phyloP scores from a whole-genome alignment of 2,113 vertebrate species.

The Pygoscelis antarcticus region DNA sequence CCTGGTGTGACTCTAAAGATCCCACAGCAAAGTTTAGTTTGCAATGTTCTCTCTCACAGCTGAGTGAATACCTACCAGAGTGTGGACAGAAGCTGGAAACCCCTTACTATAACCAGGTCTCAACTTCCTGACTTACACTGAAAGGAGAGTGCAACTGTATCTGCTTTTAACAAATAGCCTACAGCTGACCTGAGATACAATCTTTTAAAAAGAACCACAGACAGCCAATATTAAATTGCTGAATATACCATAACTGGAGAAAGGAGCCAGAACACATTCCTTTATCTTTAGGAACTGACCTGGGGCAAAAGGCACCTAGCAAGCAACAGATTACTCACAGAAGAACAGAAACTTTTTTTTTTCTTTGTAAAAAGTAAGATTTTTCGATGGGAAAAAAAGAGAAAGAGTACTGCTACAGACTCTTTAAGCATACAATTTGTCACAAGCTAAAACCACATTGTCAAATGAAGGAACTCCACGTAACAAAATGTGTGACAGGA shows the following conservation, averaged over 20 bases:
- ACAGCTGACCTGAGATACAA: background rate
- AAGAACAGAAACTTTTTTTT: background rate
- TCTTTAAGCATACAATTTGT: background rate
- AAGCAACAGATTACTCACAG: background rate
- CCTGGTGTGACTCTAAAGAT: background rate
- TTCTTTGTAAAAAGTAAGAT: background rate
- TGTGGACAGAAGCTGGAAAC: background rate
- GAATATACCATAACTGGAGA: background rate
- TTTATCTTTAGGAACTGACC: background rate
- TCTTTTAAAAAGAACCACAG: background rate
- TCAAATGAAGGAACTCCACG: background rate
- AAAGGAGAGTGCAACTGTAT: background rate
- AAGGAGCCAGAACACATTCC: background rate
- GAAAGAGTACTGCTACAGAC: background rate
- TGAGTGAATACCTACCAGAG: background rate
- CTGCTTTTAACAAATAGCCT: background rate
- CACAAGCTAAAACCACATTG: background rate
- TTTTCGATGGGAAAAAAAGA: background rate
- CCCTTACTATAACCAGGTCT: background rate
- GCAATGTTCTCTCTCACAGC: background rate
- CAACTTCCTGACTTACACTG: background rate
- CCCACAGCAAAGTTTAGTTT: background rate
- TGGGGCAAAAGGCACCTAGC: background rate
- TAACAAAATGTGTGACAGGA: background rate
- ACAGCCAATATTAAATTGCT: background rate